phyloP scores from a whole-genome alignment of 2,888 invertebrate genomes.

The Empis stercorea region DNA sequence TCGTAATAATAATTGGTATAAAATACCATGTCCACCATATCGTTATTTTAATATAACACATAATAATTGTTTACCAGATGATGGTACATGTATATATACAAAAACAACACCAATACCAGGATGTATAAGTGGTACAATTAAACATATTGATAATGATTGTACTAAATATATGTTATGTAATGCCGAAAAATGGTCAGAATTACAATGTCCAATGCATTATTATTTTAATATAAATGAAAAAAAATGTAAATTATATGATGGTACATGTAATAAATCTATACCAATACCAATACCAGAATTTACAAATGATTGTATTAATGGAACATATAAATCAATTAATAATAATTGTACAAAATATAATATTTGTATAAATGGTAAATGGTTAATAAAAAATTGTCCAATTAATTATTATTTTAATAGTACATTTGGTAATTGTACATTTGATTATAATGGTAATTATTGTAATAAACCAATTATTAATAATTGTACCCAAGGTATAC shows the following conservation, averaged over 20 bases:
- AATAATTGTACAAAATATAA: not conserved
- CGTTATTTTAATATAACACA: not conserved
- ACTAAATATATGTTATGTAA: constrained; percentile 2
- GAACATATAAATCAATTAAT: not conserved
- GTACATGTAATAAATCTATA: not conserved
- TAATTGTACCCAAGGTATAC: not conserved
- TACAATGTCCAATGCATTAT: not conserved
- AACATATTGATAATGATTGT: not conserved
- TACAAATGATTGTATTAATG: not conserved
- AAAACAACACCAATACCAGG: not conserved
- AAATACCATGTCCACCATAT: not conserved
- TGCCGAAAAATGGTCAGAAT: not conserved
- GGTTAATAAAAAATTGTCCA: not conserved
- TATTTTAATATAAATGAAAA: not conserved
- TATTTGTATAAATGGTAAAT: not conserved
- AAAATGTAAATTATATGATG: not conserved
- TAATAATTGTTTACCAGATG: not conserved
- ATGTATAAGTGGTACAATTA: not conserved
- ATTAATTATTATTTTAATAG: not conserved
- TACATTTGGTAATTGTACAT: not conserved
- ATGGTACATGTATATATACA: too few relatives aligned
- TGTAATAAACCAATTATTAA: not conserved
- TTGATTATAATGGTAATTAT: not conserved
- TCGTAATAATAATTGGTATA: not conserved
- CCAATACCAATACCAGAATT: not conserved